These are phyloP conservation scores for Hemicordylus capensis DNA, from an alignment of 2,113 vertebrate genomes.

Conservation along the genomic window DNA sequence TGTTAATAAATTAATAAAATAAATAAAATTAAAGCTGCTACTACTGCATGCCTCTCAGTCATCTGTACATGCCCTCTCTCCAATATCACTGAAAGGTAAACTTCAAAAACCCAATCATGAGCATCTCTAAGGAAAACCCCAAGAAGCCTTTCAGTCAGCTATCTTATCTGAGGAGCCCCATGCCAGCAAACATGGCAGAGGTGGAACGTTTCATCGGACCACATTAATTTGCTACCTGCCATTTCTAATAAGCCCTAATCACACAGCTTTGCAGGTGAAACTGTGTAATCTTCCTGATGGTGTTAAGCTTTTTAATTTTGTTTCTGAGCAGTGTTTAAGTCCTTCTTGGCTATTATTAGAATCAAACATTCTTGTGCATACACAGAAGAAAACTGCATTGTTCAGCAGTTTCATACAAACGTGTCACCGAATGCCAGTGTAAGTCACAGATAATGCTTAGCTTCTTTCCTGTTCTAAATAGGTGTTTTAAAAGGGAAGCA, in stretches of 20 bases:
- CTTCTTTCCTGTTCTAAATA: not conserved
- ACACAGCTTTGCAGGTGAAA: not conserved
- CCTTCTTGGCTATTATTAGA: not conserved
- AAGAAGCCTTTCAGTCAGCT: conserved; percentile 18
- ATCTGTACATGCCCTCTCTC: too few species aligned
- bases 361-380: not conserved
- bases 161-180: not conserved
- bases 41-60: not conserved
- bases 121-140: not conserved
- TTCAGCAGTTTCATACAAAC: not conserved
- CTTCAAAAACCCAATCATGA: not conserved
- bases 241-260: conserved; percentile 44
- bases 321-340: not conserved
- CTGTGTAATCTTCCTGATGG: conserved; percentile 4
- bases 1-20: too few species aligned
- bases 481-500: not conserved
- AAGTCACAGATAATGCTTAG: not conserved
- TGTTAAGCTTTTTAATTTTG: conserved; percentile 4
- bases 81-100: rapidly evolving
- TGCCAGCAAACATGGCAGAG: not conserved
- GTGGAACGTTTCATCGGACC: conserved; percentile 33
- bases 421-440: not conserved
- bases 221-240: conserved; percentile 23
- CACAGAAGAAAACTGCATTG: conserved; percentile 3
- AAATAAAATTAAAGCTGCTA: too few species aligned